Percentiles rank a stretch among this genome's conserved stretches.
These are phyloP conservation scores for Machimus rusticus DNA, from an alignment of 2,888 invertebrate species.

Conservation along the genomic window DNA sequence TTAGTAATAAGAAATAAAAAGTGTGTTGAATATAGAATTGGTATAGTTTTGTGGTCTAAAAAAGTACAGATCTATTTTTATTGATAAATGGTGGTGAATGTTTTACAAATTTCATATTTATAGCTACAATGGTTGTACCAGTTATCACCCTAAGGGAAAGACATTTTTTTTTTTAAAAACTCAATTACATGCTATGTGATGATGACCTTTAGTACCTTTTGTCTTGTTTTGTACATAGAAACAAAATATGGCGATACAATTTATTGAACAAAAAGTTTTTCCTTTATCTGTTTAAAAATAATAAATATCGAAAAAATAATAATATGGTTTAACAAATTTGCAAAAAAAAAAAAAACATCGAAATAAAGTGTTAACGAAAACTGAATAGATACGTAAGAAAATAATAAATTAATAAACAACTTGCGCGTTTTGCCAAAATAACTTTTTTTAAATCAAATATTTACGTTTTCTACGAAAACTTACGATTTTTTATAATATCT, in stretches of 20 bases:
- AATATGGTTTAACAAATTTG: neutral
- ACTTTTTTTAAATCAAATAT: neutral
- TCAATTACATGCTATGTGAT: constrained; percentile 12
- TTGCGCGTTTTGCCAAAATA: neutral
- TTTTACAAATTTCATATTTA: constrained; percentile 17
- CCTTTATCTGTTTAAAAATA: neutral
- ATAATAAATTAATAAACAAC: neutral
- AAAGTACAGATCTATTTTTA: constrained; percentile 13
- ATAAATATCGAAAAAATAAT: neutral
- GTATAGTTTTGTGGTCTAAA: neutral
- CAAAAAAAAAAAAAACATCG: neutral
- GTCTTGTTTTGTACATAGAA: neutral
- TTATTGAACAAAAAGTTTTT: neutral
- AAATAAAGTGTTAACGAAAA: neutral
- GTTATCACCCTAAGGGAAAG: neutral
- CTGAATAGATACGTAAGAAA: neutral
- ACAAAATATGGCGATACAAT: constrained; percentile 17
- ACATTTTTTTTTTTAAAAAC: neutral
- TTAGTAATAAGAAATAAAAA: constrained; percentile 2
- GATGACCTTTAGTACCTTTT: neutral
- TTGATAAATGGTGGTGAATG: constrained; percentile 1
- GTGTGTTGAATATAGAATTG: constrained; percentile 11
- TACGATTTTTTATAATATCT: neutral
- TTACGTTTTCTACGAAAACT: constrained; percentile 22
- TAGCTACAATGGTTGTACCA: constrained; percentile 22